Conservation (phyloP, 2,113 vertebrate genomes). For the Neomonachus schauinslandi region DNA sequence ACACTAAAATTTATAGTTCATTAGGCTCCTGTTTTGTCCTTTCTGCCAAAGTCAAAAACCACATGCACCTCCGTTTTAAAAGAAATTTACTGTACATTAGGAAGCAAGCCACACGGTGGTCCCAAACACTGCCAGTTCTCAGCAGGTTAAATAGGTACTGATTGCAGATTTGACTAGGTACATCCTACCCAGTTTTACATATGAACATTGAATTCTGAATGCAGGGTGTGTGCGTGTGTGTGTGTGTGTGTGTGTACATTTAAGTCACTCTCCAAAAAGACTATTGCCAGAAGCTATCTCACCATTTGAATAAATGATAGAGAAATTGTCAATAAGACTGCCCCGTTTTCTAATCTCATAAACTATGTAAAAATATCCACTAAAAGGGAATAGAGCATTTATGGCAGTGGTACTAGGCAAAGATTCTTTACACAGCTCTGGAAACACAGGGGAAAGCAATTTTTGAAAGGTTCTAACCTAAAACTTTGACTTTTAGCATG, state of each 20-base stretch:
- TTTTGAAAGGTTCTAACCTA: neutral
- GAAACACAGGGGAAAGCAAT: neutral
- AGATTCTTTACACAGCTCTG: neutral
- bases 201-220: neutral
- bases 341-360: conserved; percentile 12
- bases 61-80: conserved; percentile 57
- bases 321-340: neutral
- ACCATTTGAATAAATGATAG: conserved; percentile 37
- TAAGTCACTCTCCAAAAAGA: conserved; percentile 24
- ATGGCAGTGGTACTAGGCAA: neutral
- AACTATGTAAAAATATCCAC: neutral
- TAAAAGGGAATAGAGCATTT: neutral
- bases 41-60: conserved; percentile 63
- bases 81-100: conserved; percentile 67
- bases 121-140: conserved; percentile 54
- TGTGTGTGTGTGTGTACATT: neutral
- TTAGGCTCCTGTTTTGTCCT: conserved; percentile 71
- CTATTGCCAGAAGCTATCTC: neutral
- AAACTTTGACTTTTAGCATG: neutral
- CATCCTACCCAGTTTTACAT: conserved; percentile 28
- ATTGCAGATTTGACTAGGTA: conserved; percentile 55
- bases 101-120: conserved; percentile 38
- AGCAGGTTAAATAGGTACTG: conserved; percentile 69
- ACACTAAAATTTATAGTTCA: conserved; percentile 57
- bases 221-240: neutral